Percentiles rank a stretch among this genome's conserved stretches.
Evolutionary conservation across 2,113 vertebrate genomes (phyloP).

Genomic region (Fukomys damarensis): DNA sequence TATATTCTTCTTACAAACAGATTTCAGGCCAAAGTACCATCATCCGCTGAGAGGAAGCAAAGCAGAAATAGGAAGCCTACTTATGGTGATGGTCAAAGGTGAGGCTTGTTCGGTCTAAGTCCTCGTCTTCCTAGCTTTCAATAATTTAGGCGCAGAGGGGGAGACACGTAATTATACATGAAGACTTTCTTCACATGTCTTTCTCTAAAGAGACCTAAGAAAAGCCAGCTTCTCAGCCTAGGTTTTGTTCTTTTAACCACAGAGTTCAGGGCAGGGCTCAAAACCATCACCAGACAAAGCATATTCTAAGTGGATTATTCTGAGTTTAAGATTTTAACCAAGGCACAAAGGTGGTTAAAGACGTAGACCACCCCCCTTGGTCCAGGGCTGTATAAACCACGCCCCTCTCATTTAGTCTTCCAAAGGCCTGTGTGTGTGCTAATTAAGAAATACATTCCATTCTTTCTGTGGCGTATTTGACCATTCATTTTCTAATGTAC

Average conservation of each 20-base stretch:
- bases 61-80: background rate
- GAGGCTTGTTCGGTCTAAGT: background rate
- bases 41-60: background rate
- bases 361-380: background rate
- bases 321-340: background rate
- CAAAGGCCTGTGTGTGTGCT: background rate
- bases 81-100: background rate
- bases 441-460: background rate
- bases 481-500: background rate
- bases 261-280: background rate
- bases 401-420: background rate
- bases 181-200: background rate
- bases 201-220: background rate
- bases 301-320: background rate
- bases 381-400: background rate
- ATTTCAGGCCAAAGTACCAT: background rate
- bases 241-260: background rate
- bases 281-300: background rate
- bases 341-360: background rate
- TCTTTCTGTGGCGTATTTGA: background rate
- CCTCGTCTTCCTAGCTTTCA: background rate
- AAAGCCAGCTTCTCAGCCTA: background rate
- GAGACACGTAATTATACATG: background rate
- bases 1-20: background rate
- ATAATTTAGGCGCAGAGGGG: background rate